phyloP scores from a whole-genome alignment of 2,888 invertebrate genomes.

The Drosophila mayaguana region DNA sequence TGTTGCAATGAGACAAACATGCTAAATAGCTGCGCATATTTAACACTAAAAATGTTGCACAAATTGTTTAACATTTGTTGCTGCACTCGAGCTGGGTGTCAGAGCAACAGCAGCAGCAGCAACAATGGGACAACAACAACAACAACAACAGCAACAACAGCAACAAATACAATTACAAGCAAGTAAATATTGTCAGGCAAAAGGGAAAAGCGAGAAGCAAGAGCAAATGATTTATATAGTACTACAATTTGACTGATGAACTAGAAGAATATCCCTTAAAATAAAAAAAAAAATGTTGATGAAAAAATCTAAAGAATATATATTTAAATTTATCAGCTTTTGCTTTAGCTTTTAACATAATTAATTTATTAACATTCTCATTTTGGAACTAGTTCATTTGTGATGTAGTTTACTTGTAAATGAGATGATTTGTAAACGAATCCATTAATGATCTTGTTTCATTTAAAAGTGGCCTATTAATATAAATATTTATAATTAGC shows the following conservation, averaged over 20 bases:
- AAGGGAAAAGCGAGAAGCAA: conserved; percentile 14
- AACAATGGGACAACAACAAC: conserved; percentile 15
- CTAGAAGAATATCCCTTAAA: neutral
- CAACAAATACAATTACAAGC: conserved; percentile 12
- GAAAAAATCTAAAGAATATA: no score
- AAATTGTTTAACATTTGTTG: conserved; percentile 43
- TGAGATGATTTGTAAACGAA: no score
- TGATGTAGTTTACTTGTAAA: no score
- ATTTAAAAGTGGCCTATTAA: no score
- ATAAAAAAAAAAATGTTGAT: no score
- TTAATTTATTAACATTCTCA: no score
- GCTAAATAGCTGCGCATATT: conserved; percentile 50
- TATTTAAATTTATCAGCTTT: neutral
- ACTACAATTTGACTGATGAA: neutral
- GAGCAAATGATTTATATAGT: conserved; percentile 34
- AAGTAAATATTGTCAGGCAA: conserved; percentile 41
- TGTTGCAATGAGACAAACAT: conserved; percentile 33
- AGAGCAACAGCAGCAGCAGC: conserved; percentile 1
- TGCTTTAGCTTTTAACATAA: no score
- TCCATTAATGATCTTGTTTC: no score
- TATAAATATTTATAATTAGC: no score
- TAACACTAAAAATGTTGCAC: conserved; percentile 44
- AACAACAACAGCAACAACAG: conserved; percentile 10
- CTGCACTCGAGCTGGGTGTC: conserved; percentile 26
- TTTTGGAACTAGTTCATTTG: no score